A percentile compares a stretch with the other conserved stretches of the same genome.
Evolutionary conservation across 92 coral and sea anemone species (phyloP).

Genomic region (Metridium senile): DNA sequence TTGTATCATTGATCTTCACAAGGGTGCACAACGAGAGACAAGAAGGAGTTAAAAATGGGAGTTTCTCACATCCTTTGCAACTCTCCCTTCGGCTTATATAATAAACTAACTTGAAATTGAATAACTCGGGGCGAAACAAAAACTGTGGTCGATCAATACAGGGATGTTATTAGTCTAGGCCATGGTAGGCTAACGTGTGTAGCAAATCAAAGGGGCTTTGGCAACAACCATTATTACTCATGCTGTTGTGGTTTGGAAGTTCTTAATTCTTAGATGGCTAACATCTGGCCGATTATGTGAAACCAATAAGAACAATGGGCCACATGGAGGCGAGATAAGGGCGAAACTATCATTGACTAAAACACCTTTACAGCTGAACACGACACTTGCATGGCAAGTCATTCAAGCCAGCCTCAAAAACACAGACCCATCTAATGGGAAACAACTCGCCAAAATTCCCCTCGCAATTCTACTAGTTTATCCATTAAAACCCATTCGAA

Average conservation of each 20-base stretch:
- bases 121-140: constrained; percentile 51
- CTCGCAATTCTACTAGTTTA: constrained; percentile 14
- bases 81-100: constrained; percentile 49
- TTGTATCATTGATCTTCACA: constrained; percentile 29
- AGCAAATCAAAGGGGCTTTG: constrained; percentile 19
- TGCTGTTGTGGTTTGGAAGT: constrained; percentile 72
- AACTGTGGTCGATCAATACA: constrained; percentile 29
- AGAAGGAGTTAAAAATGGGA: constrained; percentile 62
- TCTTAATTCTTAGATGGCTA: constrained; percentile 78
- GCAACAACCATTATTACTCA: constrained; percentile 23
- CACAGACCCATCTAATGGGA: constrained; percentile 7
- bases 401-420: constrained; percentile 35
- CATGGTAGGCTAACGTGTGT: background rate
- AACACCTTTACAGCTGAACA: constrained; percentile 88
- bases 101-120: constrained; percentile 53
- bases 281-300: constrained; percentile 98
- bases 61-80: constrained; percentile 41
- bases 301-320: constrained; percentile 90
- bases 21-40: constrained; percentile 22
- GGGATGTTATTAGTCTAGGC: constrained; percentile 9
- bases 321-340: constrained; percentile 95
- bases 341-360: constrained; percentile 56
- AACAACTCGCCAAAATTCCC: background rate
- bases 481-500: background rate
- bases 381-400: constrained; percentile 32